Evolutionary conservation across 2,113 vertebrate species (phyloP), one percentile per base, ranked within the genome.

Genomic region (Microcebus griseorufus): DNA sequence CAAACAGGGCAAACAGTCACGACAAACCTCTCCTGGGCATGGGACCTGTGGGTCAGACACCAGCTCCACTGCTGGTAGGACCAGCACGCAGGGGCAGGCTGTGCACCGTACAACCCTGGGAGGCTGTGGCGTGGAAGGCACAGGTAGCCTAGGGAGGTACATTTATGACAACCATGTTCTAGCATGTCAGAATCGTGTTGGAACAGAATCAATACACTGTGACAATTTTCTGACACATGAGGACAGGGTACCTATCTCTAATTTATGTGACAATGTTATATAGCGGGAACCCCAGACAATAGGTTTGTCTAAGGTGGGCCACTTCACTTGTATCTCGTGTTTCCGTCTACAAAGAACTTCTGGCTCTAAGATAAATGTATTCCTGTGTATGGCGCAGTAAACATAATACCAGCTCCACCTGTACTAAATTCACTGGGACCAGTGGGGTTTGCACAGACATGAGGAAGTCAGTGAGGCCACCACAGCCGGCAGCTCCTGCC

Each of bases 1-100:
- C n/a, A n/a, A 90, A 42, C 1, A 1, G 0, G 29, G 45, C 42
- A 37, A 53, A 27, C 18, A 4, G 22, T 1, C 16, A 32, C 37
- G 45, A 11, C 34, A 5, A 32, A 60, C 42, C 11, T 16, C 76
- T 64, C 67, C 55, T 62, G 42, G 93, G 51, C 79, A 42, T 3
- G n/a, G 11, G 62, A 53, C 32, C 53, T 16, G 67, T 20, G 58
- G 48, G 48, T 84, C 48, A 32, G 32, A 55, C 55, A 22, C 25
- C 62, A 55, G 0, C 0, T 48, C 18, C 13, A 53, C 1, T 0
- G 1, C 0, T 2, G 14, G 58, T 17, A 85, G 65, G 65, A 53
- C n/a, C 2, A 11, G 88, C 9, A 45, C 34, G 39, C 1, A 23
- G 7, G 20, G 90, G 42, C 2, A 70, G 81, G 86, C 29, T 51